Conservation (phyloP, 2,113 vertebrate genomes). For the Caloenas nicobarica region DNA sequence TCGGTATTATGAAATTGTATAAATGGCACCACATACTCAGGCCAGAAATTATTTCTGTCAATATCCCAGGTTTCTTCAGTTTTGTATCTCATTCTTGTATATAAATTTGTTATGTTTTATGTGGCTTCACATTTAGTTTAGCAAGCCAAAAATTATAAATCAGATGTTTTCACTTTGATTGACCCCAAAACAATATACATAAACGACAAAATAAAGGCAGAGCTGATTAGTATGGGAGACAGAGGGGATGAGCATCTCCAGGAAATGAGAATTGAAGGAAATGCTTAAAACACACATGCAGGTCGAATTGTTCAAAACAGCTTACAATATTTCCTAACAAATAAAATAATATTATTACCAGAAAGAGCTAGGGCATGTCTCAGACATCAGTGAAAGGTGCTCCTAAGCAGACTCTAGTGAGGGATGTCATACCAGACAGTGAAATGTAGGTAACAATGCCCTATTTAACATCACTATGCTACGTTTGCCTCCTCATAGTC, state of each 20-base stretch:
- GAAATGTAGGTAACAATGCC: not conserved
- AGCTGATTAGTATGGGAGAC: not conserved
- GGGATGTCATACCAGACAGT: not conserved
- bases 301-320: not conserved
- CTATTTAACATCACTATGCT: not conserved
- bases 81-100: not conserved
- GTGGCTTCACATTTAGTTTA: not conserved
- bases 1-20: not conserved
- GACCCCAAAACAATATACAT: not conserved
- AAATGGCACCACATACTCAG: not conserved
- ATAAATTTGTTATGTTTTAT: not conserved
- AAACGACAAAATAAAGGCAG: not conserved
- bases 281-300: not conserved
- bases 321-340: not conserved
- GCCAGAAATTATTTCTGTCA: slow-evolving; percentile 7
- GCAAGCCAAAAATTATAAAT: not conserved
- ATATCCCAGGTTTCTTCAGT: not conserved
- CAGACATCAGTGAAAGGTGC: not conserved
- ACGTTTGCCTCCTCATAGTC: not conserved
- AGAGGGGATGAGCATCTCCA: not conserved
- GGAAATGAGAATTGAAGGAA: not conserved
- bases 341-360: not conserved
- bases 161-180: not conserved
- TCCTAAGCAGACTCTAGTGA: not conserved
- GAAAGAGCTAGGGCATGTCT: not conserved